Conservation (phyloP, 2,113 vertebrate genomes). For the Rhinolophus ferrumequinum region DNA sequence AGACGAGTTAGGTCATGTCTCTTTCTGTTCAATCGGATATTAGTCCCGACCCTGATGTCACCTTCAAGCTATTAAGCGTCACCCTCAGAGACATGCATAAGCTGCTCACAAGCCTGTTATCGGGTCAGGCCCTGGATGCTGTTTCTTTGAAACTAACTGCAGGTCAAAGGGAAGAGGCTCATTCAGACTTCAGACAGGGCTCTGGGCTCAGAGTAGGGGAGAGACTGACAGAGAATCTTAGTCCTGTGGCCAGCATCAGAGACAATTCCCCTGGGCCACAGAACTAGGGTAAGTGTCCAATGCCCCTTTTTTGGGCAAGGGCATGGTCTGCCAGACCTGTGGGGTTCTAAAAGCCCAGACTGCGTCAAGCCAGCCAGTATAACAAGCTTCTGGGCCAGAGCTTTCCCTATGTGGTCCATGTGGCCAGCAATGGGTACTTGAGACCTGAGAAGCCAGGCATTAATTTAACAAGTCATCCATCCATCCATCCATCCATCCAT, state of each 20-base stretch:
- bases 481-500: neutral
- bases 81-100: slow-evolving; percentile 18
- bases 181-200: neutral
- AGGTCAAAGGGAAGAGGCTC: neutral
- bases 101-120: slow-evolving; percentile 50
- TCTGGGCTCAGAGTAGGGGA: neutral
- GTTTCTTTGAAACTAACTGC: neutral
- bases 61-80: slow-evolving; percentile 67
- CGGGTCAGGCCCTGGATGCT: slow-evolving; percentile 22
- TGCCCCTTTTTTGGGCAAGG: neutral
- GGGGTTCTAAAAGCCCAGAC: neutral
- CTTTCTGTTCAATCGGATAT: slow-evolving; percentile 72
- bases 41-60: slow-evolving; percentile 78
- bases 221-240: neutral
- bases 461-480: neutral
- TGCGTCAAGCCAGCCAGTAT: neutral
- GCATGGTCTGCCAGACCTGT: neutral
- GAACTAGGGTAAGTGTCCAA: neutral
- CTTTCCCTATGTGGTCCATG: neutral
- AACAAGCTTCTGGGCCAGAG: neutral
- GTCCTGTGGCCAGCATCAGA: neutral
- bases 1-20: slow-evolving; percentile 80
- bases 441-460: neutral
- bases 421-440: neutral
- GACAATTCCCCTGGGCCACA: neutral